Conservation (phyloP, 2,797 vertebrate genomes). For the Sebastes diaconus region DNA sequence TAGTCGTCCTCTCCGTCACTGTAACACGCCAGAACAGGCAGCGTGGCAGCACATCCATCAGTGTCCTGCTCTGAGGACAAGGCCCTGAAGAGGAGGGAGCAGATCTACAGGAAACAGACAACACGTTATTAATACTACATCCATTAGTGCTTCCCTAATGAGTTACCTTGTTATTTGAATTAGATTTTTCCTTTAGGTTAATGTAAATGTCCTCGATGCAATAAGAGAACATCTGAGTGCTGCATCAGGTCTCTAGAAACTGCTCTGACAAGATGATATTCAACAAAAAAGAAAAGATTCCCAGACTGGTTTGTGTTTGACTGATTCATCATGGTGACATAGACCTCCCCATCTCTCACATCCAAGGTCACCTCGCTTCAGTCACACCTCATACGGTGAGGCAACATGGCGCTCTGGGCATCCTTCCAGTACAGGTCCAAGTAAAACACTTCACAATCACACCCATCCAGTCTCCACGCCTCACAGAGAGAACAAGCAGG, state of each 20-base stretch:
- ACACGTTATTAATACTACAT: too few species aligned
- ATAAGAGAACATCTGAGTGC: neutral
- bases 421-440: constrained; percentile 17
- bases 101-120: too few species aligned
- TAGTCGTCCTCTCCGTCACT: constrained; percentile 84
- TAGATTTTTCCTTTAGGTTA: too few species aligned
- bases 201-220: neutral
- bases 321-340: neutral
- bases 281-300: neutral
- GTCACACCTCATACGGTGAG: neutral
- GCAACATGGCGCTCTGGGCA: constrained; percentile 9
- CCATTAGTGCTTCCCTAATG: too few species aligned
- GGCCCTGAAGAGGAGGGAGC: constrained; percentile 66
- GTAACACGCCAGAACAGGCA: constrained; percentile 79
- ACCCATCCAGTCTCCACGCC: neutral
- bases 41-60: constrained; percentile 10
- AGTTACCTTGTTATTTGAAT: too few species aligned
- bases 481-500: neutral
- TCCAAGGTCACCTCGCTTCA: neutral
- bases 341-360: neutral
- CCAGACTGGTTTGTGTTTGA: neutral
- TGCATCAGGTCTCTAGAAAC: neutral
- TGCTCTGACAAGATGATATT: neutral
- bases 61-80: constrained; percentile 70
- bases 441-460: neutral